Evolutionary conservation across 1,140 invertebrate genomes (phyloP).

Genomic region (Camponotus vicinus): DNA sequence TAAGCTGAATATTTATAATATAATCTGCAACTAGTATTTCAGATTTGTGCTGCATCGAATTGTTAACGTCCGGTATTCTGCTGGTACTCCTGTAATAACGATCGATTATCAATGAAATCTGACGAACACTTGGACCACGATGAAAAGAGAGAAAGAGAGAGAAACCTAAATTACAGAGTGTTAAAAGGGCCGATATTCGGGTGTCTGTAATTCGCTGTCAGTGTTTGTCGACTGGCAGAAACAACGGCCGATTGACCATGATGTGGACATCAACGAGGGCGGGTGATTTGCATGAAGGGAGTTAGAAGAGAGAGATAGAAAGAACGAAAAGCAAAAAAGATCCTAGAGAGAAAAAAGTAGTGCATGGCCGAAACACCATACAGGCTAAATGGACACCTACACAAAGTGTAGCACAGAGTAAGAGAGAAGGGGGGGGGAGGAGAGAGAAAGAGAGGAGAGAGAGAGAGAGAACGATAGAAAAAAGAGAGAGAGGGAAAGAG

Average conservation of each 20-base stretch:
- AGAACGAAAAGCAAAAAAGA: constrained; percentile 52
- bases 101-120: constrained; percentile 43
- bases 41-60: background rate
- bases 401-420: constrained; percentile 63
- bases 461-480: constrained; percentile 35
- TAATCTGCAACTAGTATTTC: constrained; percentile 1
- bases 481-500: constrained; percentile 1
- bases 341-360: constrained; percentile 67
- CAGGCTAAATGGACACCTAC: constrained; percentile 71
- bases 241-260: constrained; percentile 26
- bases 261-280: background rate
- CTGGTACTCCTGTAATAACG: background rate
- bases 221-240: constrained; percentile 58
- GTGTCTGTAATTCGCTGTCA: constrained; percentile 49
- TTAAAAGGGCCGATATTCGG: constrained; percentile 12
- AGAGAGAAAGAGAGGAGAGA: constrained; percentile 47
- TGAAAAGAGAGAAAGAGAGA: background rate
- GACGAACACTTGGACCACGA: background rate
- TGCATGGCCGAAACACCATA: constrained; percentile 65
- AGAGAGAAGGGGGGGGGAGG: no score
- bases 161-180: constrained; percentile 19
- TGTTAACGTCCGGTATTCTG: constrained; percentile 6
- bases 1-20: background rate
- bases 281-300: constrained; percentile 32
- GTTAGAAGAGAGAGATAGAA: background rate